Evolutionary conservation across 64 coral and sea anemone species (phyloP).

Genomic region (Astreopora myriophthalma): DNA sequence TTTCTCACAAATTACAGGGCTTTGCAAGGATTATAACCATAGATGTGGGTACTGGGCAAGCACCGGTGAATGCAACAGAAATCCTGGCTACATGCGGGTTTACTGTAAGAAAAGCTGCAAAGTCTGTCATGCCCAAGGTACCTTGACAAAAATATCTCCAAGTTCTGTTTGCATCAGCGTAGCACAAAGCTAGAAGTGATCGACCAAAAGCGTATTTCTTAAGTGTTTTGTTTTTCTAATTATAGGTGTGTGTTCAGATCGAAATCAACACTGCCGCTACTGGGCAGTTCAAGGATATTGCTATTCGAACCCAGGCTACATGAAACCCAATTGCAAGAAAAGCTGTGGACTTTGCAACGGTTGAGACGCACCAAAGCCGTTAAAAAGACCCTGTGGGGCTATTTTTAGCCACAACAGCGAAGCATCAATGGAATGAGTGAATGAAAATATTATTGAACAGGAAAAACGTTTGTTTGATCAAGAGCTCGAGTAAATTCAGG

Average conservation of each 20-base stretch:
- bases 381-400: no score
- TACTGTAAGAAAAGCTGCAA: constrained; percentile 72
- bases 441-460: no score
- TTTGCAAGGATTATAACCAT: constrained; percentile 39
- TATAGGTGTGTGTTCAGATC: not conserved
- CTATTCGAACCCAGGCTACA: constrained; percentile 28
- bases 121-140: constrained; percentile 27
- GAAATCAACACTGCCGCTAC: constrained; percentile 23
- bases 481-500: no score
- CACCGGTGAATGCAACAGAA: constrained; percentile 65
- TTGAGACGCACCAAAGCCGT: not conserved
- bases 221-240: no score
- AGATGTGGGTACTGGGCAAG: constrained; percentile 52
- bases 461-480: no score
- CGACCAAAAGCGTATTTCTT: no score
- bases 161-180: no score
- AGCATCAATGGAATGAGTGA: no score
- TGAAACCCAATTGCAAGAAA: constrained; percentile 32
- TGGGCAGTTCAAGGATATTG: constrained; percentile 51
- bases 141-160: no score
- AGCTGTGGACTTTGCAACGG: constrained; percentile 37
- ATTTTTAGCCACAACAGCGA: no score
- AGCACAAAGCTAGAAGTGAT: no score
- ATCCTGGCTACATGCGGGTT: constrained; percentile 48
- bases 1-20: not conserved